Evolutionary conservation across 2,797 vertebrate genomes (phyloP), one percentile per base, ranked within the genome.

Genomic region (Onychomys arenicola): DNA sequence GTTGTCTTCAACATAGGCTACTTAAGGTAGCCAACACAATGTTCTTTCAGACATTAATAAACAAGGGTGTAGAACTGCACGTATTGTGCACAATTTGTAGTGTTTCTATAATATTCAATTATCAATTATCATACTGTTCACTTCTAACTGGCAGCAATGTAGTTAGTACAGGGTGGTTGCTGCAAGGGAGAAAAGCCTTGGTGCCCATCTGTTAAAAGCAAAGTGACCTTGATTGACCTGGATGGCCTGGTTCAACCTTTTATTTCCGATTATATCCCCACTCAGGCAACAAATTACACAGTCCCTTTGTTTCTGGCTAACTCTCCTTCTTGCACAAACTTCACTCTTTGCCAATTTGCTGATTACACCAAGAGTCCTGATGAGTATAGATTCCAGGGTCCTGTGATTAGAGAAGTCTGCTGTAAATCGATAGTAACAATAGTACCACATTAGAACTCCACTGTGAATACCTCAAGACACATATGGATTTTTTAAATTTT

Each of bases 261-360:
- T 46, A 23, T 12, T 21, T 88, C 59, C 29, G 49, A 2, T 65
- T 40, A 6, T 81, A 52, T 69, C 76, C 21, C 23, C 34, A 43
- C 55, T 94, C 23, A 5, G 57, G 85, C 49, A 83, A 90, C 27
- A 86, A 92, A 94, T 96, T 82, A 83, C 5, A 37, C 2, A 40
- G 61, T 82, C 57, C 65, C 76, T 96, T 89, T 71, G 81, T 89
- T 83, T 55, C 83, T 77, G 27, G 78, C 52, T 87, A 27, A 76
- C 63, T 77, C 34, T 81, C 59, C 4, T n/a, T 49, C 81, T 78
- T 80, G 13, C 71, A 52, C 69, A 69, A 71, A 89, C 49, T 29
- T 63, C n/a, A n/a, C 65, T 32, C 83, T 90, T 83, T 55, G 37
- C 46, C 49, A 83, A 1, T 92, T 49, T 94, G 61, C 73, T 95